phyloP scores from a whole-genome alignment of 2,113 vertebrate species.

The Gadus chalcogrammus region DNA sequence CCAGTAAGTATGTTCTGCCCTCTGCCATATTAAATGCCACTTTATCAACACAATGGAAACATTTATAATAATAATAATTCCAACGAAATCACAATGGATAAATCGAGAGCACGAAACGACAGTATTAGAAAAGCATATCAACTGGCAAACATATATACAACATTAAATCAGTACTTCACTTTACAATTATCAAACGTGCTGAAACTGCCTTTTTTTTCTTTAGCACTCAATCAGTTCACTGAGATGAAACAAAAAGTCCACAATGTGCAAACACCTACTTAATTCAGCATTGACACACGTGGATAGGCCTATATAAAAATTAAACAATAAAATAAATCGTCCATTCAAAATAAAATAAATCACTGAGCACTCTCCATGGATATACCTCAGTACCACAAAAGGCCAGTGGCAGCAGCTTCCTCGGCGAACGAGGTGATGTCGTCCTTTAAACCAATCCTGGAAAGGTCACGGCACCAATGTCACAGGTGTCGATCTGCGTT shows the following conservation, averaged over 20 bases:
- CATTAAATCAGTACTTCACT: too few relatives aligned
- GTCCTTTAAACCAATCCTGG: background rate
- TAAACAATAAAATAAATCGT: background rate
- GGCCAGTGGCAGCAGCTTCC: background rate
- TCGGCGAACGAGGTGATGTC: background rate
- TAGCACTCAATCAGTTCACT: too few relatives aligned
- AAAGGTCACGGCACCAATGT: conserved; percentile 27
- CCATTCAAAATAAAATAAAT: background rate
- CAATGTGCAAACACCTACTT: too few relatives aligned
- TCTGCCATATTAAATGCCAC: background rate
- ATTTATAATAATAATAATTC: background rate
- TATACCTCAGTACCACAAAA: background rate
- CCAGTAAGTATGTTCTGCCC: background rate
- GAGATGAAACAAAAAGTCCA: too few relatives aligned
- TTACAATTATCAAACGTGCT: too few relatives aligned
- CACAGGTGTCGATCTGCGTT: background rate
- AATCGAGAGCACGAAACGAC: too few relatives aligned
- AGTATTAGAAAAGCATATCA: too few relatives aligned
- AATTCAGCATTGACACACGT: too few relatives aligned
- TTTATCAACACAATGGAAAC: background rate
- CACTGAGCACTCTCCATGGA: background rate
- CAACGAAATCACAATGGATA: too few relatives aligned
- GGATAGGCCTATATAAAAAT: too few relatives aligned
- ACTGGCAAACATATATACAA: too few relatives aligned
- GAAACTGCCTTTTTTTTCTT: too few relatives aligned